These are phyloP conservation scores for Pardosa pseudoannulata DNA, from an alignment of 2,888 invertebrate species.

Conservation along the genomic window DNA sequence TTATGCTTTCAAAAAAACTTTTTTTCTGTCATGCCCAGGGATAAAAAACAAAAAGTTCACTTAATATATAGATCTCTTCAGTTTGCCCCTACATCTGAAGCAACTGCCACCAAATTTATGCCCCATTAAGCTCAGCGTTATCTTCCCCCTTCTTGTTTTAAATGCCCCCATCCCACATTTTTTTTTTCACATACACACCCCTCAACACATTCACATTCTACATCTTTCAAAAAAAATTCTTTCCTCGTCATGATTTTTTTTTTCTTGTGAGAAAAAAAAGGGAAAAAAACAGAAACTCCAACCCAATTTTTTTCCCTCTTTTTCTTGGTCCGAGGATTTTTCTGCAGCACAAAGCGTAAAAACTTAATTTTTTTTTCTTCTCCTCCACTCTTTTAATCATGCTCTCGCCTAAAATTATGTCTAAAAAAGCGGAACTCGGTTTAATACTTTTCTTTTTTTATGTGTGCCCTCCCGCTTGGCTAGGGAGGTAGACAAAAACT, in stretches of 20 bases:
- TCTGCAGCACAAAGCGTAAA: neutral
- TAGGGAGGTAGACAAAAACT: neutral
- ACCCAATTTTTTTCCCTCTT: neutral
- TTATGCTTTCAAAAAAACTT: neutral
- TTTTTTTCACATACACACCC: neutral
- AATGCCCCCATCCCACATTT: neutral
- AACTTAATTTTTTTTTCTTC: neutral
- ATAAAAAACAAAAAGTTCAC: neutral
- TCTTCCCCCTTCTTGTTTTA: neutral
- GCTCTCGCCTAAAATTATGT: slow-evolving; percentile 1
- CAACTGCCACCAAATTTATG: neutral
- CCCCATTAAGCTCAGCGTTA: neutral
- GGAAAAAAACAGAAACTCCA: neutral
- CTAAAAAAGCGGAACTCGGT: neutral
- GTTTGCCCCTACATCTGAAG: neutral
- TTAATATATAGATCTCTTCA: neutral
- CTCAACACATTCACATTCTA: neutral
- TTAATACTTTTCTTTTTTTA: neutral
- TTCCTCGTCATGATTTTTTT: neutral
- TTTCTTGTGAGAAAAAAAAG: neutral
- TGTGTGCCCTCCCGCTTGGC: neutral
- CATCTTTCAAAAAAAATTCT: neutral
- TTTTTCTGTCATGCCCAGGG: neutral
- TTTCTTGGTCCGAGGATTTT: neutral
- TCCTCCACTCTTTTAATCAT: neutral